Evolutionary conservation across 2,888 invertebrate genomes (phyloP), one percentile per base, ranked within the genome.

Genomic region (Caenorhabditis sp.): DNA sequence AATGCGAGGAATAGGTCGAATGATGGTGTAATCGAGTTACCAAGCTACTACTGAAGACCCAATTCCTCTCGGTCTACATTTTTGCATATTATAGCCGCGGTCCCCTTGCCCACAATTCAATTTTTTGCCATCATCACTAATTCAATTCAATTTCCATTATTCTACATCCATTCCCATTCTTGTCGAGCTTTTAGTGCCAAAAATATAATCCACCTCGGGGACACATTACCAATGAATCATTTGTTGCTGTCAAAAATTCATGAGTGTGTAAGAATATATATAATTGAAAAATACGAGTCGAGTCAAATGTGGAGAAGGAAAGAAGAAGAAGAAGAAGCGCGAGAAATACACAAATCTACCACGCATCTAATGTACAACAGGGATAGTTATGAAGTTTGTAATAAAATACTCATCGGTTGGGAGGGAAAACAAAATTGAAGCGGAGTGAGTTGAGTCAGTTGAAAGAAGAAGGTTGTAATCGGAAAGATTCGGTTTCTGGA

Each of bases 281-380:
- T n/a, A n/a, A n/a, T n/a, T n/a, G n/a, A n/a, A n/a, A n/a, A n/a
- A n/a, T n/a, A n/a, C n/a, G n/a, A n/a, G n/a, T n/a, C n/a, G n/a
- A n/a, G n/a, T n/a, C n/a, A n/a, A n/a, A n/a, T n/a, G n/a, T n/a
- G n/a, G n/a, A n/a, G n/a, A n/a, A n/a, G n/a, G n/a, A n/a, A n/a
- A n/a, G n/a, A n/a, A n/a, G n/a, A n/a, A n/a, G n/a, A n/a, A n/a
- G n/a, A n/a, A n/a, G n/a, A n/a, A n/a, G n/a, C n/a, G n/a, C n/a
- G 24, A 17, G 50, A 20, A 46, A 55, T 37, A 58, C 50, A 35
- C 13, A 56, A 32, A 48, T 15, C 62, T 72, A 72, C 72, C 72
- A 63, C 72, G 63, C 63, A 58, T 73, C 72, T 63, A 63, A 30
- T 43, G 32, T 52, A 70, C 70, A 68, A 68, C 66, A 32, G 66